Base-by-base conservation (phyloP, 2,113 vertebrate genomes). In the Chlamydotis undulata region DNA sequence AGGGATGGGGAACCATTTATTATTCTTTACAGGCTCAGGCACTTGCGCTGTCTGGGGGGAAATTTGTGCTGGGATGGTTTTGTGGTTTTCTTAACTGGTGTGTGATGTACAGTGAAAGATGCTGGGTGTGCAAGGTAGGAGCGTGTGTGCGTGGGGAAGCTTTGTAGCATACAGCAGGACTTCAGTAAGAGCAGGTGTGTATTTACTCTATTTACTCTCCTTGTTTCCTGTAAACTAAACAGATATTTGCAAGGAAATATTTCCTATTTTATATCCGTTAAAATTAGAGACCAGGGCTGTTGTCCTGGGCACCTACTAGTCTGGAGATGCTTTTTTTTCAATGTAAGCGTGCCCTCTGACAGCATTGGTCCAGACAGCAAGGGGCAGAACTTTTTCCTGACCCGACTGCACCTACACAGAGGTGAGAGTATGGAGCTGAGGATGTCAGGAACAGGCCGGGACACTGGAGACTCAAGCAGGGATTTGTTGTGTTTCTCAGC, bases 251-350 rank as follows among this genome's bases (percentile, higher is more conserved):
- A 55, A 56, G 56, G 28, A 71, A 50, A 37, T 10, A 14, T 35
- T 53, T 77, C 50, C 53, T 55, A 7, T 59, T 33, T 26, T 11
- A 0, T 24, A 3, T 17, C 37, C 8, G 33, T 24, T 56, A 12
- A 56, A 73, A 74, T 31, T 12, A 47, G 39, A 0, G 1, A n/a
- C 55, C 50, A 16, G 29, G n/a, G 19, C 25, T 45, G 8, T 19
- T 60, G 24, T 50, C 5, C 47, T 59, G 74, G 65, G 50, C 5
- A 11, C 0, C 0, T 2, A 5, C 16, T 6, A 13, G 6, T 12
- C 6, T 16, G 14, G 41, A 53, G 28, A 11, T 45, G n/a, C 5
- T 74, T 87, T 71, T 87, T 67, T 88, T 29, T 10, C 15, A 14
- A 1, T 17, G 35, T 15, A 50, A 47, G 24, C 6, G 0, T 12